These are phyloP conservation scores for Eulemur rufifrons DNA, from an alignment of 2,113 vertebrate species.

Conservation along the genomic window DNA sequence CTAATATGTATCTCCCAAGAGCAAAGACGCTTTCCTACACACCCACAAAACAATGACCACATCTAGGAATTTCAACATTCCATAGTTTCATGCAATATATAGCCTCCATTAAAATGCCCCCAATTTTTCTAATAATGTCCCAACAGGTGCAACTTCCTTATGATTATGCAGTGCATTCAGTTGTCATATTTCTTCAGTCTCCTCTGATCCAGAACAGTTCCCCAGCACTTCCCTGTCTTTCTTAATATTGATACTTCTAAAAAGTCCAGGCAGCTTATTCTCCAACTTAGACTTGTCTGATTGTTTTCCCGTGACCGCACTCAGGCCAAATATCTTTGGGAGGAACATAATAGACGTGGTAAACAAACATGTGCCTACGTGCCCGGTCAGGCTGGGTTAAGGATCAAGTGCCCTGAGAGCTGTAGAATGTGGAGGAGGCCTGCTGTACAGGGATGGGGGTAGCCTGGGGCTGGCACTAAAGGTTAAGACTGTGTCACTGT, in stretches of 20 bases:
- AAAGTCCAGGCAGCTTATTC: not conserved
- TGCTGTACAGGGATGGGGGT: not conserved
- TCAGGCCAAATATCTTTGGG: not conserved
- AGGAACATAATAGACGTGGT: not conserved
- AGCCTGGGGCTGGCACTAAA: not conserved
- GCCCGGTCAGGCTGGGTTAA: not conserved
- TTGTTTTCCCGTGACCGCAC: not conserved
- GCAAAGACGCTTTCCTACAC: not conserved
- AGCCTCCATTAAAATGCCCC: not conserved
- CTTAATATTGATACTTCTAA: not conserved
- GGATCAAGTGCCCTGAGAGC: not conserved
- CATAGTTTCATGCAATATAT: not conserved
- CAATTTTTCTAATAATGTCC: not conserved
- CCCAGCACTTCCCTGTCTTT: not conserved
- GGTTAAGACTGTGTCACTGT: not conserved
- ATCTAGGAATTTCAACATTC: not conserved
- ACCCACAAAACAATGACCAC: not conserved
- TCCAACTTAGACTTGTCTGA: not conserved
- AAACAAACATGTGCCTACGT: too few species aligned
- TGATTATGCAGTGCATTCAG: not conserved
- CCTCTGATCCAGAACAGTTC: not conserved
- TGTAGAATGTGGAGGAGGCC: not conserved
- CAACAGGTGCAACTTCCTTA: too few species aligned
- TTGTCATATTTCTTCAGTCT: not conserved
- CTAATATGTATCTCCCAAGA: not conserved